Evolutionary conservation across 1,140 invertebrate species (phyloP).

Genomic region (Bursaphelenchus mucronatus): DNA sequence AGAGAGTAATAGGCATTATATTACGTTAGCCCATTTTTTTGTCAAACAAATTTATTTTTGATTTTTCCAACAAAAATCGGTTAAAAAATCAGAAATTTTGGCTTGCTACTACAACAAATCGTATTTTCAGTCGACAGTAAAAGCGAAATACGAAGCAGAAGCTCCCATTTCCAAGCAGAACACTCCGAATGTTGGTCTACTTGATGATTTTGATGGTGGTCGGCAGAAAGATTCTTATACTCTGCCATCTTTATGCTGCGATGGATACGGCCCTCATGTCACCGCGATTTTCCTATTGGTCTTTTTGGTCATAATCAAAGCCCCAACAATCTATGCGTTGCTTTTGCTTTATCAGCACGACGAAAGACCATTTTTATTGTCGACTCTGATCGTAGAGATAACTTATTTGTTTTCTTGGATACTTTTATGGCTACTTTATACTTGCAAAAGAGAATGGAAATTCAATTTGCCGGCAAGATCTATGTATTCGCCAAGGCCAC

Average conservation of each 20-base stretch:
- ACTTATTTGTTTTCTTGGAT: conserved; percentile 58
- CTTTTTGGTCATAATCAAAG: conserved; percentile 40
- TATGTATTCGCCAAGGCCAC: conserved; percentile 38
- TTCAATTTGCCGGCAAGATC: conserved; percentile 39
- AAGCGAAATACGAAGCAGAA: conserved; percentile 5
- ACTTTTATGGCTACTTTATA: conserved; percentile 49
- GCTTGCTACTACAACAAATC: conserved; percentile 1
- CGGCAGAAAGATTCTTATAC: neutral
- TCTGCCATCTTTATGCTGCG: conserved; percentile 42
- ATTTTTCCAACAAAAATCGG: conserved; percentile 5
- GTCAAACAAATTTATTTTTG: conserved; percentile 5
- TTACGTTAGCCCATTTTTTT: conserved; percentile 3
- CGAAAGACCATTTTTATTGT: conserved; percentile 45
- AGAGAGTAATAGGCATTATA: conserved; percentile 12
- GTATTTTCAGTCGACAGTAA: conserved; percentile 6
- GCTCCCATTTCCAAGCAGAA: neutral
- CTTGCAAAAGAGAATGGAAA: conserved; percentile 50
- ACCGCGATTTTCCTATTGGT: conserved; percentile 49
- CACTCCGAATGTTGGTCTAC: conserved; percentile 13
- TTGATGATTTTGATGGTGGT: conserved; percentile 28
- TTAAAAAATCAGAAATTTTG: neutral
- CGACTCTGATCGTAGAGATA: conserved; percentile 48
- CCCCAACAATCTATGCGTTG: conserved; percentile 52
- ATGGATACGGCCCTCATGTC: conserved; percentile 55
- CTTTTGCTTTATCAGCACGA: conserved; percentile 50